A percentile compares a stretch with the other conserved stretches of the same genome.
Evolutionary conservation across 1,140 invertebrate species (phyloP).

Genomic region (Limonius californicus): DNA sequence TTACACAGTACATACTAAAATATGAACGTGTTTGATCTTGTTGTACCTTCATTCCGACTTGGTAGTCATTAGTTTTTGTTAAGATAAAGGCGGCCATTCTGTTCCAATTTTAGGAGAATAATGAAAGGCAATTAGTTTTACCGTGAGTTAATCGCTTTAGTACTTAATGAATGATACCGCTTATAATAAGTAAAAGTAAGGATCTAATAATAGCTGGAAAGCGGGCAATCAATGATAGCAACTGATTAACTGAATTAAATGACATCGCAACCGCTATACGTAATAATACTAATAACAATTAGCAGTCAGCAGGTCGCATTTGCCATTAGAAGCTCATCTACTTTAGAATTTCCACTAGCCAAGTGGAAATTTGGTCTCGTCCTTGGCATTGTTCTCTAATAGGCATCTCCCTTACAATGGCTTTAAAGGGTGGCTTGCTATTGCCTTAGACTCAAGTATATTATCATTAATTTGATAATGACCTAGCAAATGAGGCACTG

Average conservation of each 20-base stretch:
- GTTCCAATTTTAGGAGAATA: neutral
- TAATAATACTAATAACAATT: conserved; percentile 13
- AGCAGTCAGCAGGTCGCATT: neutral
- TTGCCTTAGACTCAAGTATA: conserved; percentile 6
- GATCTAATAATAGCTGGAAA: neutral
- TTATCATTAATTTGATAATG: conserved; percentile 14
- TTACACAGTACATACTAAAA: too few relatives aligned
- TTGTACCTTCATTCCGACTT: too few relatives aligned
- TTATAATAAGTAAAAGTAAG: neutral
- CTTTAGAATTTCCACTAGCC: conserved; percentile 10
- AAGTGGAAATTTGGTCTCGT: conserved; percentile 12
- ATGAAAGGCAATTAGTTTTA: neutral
- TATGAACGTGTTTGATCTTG: too few relatives aligned
- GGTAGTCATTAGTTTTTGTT: neutral
- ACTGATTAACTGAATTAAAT: conserved; percentile 9
- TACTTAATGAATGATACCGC: neutral
- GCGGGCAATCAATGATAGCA: neutral
- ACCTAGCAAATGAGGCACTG: neutral
- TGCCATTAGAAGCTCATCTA: conserved; percentile 6
- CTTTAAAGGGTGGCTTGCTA: conserved; percentile 12
- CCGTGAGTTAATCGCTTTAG: neutral
- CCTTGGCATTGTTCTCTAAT: conserved; percentile 10
- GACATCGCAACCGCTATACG: neutral
- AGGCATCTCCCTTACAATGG: conserved; percentile 12
- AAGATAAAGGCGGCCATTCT: neutral